Evolutionary conservation across 2,888 invertebrate species (phyloP), one percentile per base, ranked within the genome.

Genomic region (Mylabris sibirica): DNA sequence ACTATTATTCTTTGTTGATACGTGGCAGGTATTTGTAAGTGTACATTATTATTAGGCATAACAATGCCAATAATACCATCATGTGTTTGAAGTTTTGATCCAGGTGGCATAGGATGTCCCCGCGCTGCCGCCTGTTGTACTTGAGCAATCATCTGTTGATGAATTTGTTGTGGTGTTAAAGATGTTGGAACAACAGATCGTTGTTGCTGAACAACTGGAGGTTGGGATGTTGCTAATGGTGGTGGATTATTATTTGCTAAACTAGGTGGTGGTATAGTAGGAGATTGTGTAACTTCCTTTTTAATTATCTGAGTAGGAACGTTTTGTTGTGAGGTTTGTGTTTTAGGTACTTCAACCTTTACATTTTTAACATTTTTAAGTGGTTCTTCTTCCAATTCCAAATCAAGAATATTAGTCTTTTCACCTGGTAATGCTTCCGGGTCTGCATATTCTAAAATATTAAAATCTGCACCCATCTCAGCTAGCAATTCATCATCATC

Each of bases 381-480:
- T 73, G 91, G 89, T 73, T 90, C 90, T 75, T 93, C 93, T 71
- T 94, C 93, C 70, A 94, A 87, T 83, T 96, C 96, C 64, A 96
- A 86, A 68, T 93, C 92, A 65, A 97, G 89, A 75, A 97, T 93
- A 80, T 95, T 95, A 41, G 94, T 94, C 80, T 93, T 92, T 72
- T 91, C 91, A 0, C 93, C 93, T 68, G 91, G 92, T 76, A 94
- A 89, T 70, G 92, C 91, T 75, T 95, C 96, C 0, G 97, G 96
- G 87, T 98, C 97, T 0, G 96, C 97, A 84, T 97, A 98, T 84
- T 97, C 96, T 73, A 98, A 86, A 79, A 98, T 96, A 84, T 98
- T 97, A 85, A 98, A 98, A 86, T 97, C 97, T 71, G 94, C 93
- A 5, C 96, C 96, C 88, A 96, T 94, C 86, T 95, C 95, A n/a